These are phyloP conservation scores for Chorisops tibialis DNA, from an alignment of 2,888 invertebrate genomes.

Conservation along the genomic window DNA sequence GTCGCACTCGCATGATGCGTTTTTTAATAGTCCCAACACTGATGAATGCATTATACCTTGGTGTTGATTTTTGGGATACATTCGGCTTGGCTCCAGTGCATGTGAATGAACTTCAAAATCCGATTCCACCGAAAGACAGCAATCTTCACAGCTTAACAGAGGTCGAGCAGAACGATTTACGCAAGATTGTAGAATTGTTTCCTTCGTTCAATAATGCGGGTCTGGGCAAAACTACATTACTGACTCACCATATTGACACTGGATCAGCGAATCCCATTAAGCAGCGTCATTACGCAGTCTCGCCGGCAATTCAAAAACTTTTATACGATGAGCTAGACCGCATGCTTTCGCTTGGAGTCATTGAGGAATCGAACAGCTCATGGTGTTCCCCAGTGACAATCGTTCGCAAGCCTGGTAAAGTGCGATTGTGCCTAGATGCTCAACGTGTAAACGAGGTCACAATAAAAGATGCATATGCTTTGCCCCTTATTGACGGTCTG, in stretches of 20 bases:
- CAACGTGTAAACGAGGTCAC: constrained; percentile 2
- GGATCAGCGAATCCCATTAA: neutral
- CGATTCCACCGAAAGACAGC: too few species aligned
- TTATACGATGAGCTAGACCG: constrained; percentile 6
- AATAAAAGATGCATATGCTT: constrained; percentile 13
- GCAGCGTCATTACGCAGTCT: constrained; percentile 16
- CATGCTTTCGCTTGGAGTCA: neutral
- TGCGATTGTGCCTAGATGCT: constrained; percentile 1
- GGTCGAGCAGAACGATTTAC: neutral
- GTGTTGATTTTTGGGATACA: neutral
- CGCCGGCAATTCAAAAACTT: constrained; percentile 5
- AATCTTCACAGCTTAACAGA: neutral
- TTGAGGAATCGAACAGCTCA: constrained; percentile 35
- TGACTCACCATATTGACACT: neutral
- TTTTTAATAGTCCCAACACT: neutral
- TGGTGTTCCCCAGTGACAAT: constrained; percentile 15
- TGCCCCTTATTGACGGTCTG: constrained; percentile 25
- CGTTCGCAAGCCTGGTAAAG: constrained; percentile 12
- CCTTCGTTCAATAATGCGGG: neutral
- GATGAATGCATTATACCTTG: neutral
- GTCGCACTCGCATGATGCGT: too few species aligned
- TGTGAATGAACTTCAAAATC: too few species aligned
- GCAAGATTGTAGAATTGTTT: too few species aligned
- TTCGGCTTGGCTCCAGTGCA: too few species aligned
- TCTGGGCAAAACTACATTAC: neutral